phyloP scores from a whole-genome alignment of 2,888 invertebrate species.

The Dromius quadrimaculatus region DNA sequence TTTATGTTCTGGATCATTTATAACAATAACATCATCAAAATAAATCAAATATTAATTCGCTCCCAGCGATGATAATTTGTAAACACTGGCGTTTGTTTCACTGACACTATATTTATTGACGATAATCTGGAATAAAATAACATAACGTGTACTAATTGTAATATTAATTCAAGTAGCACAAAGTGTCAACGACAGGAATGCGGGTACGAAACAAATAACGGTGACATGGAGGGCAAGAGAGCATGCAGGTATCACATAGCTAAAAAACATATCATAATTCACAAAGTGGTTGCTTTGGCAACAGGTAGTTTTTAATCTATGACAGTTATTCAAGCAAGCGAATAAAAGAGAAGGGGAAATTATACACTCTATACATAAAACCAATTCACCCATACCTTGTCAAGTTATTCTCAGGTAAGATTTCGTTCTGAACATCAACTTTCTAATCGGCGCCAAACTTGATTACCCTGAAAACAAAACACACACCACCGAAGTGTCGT shows the following conservation, averaged over 20 bases:
- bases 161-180: conserved; percentile 41
- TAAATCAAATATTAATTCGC: neutral
- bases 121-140: conserved; percentile 17
- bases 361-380: conserved; percentile 45
- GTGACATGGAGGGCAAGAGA: conserved; percentile 40
- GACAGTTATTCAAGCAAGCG: conserved; percentile 38
- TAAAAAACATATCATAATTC: conserved; percentile 25
- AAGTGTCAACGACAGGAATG: conserved; percentile 43
- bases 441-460: conserved; percentile 48
- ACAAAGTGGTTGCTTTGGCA: conserved; percentile 33
- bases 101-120: neutral
- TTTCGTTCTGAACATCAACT: conserved; percentile 42
- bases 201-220: conserved; percentile 48
- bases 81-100: conserved; percentile 2
- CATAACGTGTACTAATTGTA: conserved; percentile 13
- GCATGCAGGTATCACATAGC: conserved; percentile 23
- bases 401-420: conserved; percentile 51
- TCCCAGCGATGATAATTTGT: neutral
- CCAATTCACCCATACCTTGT: conserved; percentile 52
- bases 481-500: conserved; percentile 2
- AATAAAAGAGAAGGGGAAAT: conserved; percentile 46
- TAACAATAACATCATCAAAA: no score
- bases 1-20: conserved; percentile 32
- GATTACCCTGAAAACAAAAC: conserved; percentile 44
- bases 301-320: conserved; percentile 39